Conservation (phyloP, 30 jellyfish, hydroid and myxozoan species). For the Aurelia aurita region DNA sequence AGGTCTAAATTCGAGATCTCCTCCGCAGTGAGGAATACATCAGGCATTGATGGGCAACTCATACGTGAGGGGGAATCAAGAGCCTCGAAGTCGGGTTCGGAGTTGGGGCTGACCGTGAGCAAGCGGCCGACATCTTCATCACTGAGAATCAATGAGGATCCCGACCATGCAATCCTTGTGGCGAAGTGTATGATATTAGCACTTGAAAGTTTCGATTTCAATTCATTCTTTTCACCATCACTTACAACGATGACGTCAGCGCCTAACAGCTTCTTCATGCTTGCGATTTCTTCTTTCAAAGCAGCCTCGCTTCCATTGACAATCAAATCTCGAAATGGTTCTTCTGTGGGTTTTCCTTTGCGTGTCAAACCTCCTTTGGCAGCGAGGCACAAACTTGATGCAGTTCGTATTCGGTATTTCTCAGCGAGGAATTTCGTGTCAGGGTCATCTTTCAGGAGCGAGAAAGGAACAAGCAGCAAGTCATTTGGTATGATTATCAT, state of each 20-base stretch:
- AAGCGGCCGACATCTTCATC: slow-evolving; percentile 75
- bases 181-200: slow-evolving; percentile 87
- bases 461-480: slow-evolving; percentile 87
- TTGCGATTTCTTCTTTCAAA: slow-evolving; percentile 34
- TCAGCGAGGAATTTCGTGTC: slow-evolving; percentile 60
- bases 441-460: slow-evolving; percentile 67
- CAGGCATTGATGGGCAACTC: slow-evolving; percentile 78
- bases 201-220: slow-evolving; percentile 58
- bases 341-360: slow-evolving; percentile 40
- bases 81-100: slow-evolving; percentile 82
- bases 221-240: slow-evolving; percentile 59
- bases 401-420: slow-evolving; percentile 54
- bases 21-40: slow-evolving; percentile 52
- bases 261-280: slow-evolving; percentile 44
- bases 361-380: slow-evolving; percentile 23
- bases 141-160: slow-evolving; percentile 74
- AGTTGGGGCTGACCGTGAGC: slow-evolving; percentile 50
- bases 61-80: slow-evolving; percentile 69
- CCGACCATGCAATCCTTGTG: slow-evolving; percentile 86
- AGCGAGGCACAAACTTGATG: slow-evolving; percentile 55
- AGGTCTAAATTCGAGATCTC: slow-evolving; percentile 69
- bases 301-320: slow-evolving; percentile 61
- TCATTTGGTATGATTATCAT: slow-evolving; percentile 83
- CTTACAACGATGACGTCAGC: slow-evolving; percentile 60
- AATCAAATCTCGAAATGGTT: slow-evolving; percentile 43